Conservation (phyloP, 1,140 invertebrate genomes). For the Pseudomyrmex pallidus region DNA sequence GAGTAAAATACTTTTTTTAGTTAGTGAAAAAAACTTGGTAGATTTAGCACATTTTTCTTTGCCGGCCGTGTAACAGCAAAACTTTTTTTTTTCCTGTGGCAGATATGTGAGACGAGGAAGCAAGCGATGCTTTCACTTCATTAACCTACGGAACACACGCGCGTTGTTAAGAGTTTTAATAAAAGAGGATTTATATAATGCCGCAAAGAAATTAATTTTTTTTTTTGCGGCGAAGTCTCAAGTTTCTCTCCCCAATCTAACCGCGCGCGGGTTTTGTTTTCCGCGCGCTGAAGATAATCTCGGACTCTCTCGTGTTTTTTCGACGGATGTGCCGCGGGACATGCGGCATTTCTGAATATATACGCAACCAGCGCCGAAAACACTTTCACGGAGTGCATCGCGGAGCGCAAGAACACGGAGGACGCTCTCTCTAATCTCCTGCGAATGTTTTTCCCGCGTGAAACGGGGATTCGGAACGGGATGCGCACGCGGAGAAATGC, state of each 20-base stretch:
- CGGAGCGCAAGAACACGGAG: conserved; percentile 8
- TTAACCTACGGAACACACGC: no score
- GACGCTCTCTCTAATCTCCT: conserved; percentile 42
- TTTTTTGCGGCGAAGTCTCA: conserved; percentile 6
- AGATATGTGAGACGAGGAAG: no score
- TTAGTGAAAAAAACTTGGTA: no score
- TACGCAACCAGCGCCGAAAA: neutral
- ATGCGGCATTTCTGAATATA: conserved; percentile 11
- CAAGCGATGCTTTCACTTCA: no score
- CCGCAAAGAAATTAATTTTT: neutral
- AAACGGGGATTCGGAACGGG: conserved; percentile 9
- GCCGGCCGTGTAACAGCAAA: no score
- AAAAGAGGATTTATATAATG: neutral
- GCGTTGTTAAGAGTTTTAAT: neutral
- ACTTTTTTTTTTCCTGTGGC: no score
- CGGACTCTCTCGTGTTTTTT: conserved; percentile 29
- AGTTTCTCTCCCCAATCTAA: neutral
- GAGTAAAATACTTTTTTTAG: no score
- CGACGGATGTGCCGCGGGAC: neutral
- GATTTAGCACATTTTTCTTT: no score
- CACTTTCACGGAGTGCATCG: conserved; percentile 28
- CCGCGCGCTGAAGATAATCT: conserved; percentile 4
- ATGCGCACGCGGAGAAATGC: neutral
- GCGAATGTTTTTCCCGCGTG: conserved; percentile 15
- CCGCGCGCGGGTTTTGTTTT: neutral